Percentiles rank a stretch among this genome's conserved stretches.
Conservation (phyloP, 2,888 invertebrate species). For the Nycteola revayana region DNA sequence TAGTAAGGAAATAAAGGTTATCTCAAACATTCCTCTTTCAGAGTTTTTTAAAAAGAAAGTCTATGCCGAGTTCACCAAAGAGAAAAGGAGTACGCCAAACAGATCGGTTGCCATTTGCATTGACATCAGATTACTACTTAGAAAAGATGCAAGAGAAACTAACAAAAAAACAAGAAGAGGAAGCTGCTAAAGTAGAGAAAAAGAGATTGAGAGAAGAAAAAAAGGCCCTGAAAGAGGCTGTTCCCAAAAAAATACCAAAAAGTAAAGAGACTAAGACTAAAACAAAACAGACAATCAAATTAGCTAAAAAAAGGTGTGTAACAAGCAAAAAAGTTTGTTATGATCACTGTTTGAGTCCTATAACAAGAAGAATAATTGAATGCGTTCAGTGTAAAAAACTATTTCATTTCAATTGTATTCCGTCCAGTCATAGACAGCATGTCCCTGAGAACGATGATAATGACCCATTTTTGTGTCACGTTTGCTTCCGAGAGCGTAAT, state of each 20-base stretch:
- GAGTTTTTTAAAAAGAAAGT: constrained; percentile 7
- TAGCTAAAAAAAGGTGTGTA: no score
- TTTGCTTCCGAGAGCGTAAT: no score
- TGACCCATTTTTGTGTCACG: no score
- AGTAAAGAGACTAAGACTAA: background rate
- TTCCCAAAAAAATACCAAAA: constrained; percentile 5
- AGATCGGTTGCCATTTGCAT: constrained; percentile 10
- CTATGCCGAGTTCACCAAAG: constrained; percentile 8
- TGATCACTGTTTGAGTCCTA: no score
- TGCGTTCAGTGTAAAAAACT: no score
- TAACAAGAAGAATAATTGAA: no score
- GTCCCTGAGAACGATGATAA: no score
- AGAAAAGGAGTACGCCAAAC: constrained; percentile 10
- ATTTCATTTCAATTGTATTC: no score
- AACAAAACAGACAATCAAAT: background rate
- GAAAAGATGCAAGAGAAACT: constrained; percentile 9
- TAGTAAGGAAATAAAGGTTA: no score
- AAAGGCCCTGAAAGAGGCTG: constrained; percentile 4
- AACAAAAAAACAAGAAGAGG: constrained; percentile 9
- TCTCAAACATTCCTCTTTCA: constrained; percentile 4
- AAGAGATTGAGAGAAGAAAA: constrained; percentile 8
- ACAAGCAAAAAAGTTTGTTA: no score
- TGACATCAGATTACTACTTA: constrained; percentile 8
- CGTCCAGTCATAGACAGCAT: no score
- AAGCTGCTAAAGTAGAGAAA: constrained; percentile 7